Evolutionary conservation across 30 jellyfish, hydroid and myxozoan genomes (phyloP), one percentile per base, ranked within the genome.

Genomic region (Mastigias papua): DNA sequence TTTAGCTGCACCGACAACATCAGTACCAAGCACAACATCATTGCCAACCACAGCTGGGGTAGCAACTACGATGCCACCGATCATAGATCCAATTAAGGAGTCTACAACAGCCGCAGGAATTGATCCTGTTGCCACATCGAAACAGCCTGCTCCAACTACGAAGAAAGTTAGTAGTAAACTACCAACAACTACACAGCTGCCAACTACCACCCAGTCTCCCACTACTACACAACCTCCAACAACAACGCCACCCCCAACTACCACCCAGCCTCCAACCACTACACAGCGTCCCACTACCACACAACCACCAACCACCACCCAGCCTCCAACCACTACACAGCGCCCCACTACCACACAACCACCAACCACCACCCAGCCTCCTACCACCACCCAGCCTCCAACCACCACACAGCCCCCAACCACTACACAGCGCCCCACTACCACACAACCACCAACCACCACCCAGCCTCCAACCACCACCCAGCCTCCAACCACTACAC

Each of bases 341-440:
- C 69, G 61, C 35, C 81, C 97, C 19, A 65, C 93, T 15, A 73
- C 96, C n/a, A 87, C 95, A 46, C 48, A 65, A 86, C 73, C 34
- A 22, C 73, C 73, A 78, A 29, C 77, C 11, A 69, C 96, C 75
- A 76, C 98, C 28, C n/a, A 50, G 42, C 79, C 82, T n/a, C 88
- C 96, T 0, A 62, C 93, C 2, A 70, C 96, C 21, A 87, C 94
- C 35, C 42, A 62, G 84, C 27, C 9, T 13, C 80, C 80, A 69
- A 69, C 80, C 8, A 69, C 80, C 58, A 69, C 80, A 22, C 17
- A 7, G 29, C 32, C 23, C 28, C 80, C 80, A 69, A 69, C 80
- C 25, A 79, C 97, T 20, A 89, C 93, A 26, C 25, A 26, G 46
- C 86, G 32, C 60, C 75, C 96, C 63, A 60, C 92, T 2, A 49